phyloP scores from a whole-genome alignment of 2,113 vertebrate genomes.

The Lonchura striata region DNA sequence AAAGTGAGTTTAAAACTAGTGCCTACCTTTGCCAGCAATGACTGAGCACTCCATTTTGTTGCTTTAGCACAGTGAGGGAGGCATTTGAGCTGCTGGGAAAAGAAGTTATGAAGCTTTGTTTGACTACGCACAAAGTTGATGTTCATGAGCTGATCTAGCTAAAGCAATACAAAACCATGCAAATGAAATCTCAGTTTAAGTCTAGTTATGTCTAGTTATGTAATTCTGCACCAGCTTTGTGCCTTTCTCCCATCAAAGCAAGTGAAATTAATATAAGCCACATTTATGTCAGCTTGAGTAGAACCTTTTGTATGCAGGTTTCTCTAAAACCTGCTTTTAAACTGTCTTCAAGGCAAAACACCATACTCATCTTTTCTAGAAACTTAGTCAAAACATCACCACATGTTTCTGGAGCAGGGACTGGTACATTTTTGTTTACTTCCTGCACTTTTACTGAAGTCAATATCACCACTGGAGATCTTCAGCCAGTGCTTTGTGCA shows the following conservation, averaged over 20 bases:
- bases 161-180: not conserved
- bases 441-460: not conserved
- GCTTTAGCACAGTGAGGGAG: not conserved
- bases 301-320: not conserved
- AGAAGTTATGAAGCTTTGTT: not conserved
- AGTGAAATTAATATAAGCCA: not conserved
- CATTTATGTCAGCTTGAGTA: not conserved
- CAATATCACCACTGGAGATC: not conserved
- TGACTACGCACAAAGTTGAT: not conserved
- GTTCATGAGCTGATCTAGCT: not conserved
- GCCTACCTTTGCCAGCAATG: not conserved
- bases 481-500: not conserved
- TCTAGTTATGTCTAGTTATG: not conserved
- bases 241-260: not conserved
- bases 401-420: fast-evolving
- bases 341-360: not conserved
- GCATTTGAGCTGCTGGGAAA: not conserved
- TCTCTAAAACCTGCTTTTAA: not conserved
- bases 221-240: not conserved
- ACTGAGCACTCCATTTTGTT: not conserved
- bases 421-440: not conserved
- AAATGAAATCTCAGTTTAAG: not conserved
- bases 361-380: not conserved
- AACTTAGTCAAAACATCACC: not conserved
- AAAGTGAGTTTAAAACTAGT: not conserved